Conservation (phyloP, 2,888 invertebrate species). For the Hyposoter dolosus region DNA sequence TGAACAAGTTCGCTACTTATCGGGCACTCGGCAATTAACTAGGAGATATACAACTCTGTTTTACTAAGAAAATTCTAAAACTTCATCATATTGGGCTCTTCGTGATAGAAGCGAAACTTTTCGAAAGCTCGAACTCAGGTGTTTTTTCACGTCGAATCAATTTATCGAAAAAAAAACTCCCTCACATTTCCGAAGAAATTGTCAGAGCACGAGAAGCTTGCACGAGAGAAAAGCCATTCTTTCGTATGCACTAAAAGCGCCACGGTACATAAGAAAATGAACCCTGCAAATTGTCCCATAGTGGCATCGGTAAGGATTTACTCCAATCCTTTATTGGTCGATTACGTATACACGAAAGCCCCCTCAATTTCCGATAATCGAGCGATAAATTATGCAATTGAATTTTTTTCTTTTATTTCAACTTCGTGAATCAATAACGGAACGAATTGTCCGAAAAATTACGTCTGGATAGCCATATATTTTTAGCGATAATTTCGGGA, state of each 20-base stretch:
- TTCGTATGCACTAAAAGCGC: neutral
- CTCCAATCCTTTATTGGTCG: slow-evolving; percentile 36
- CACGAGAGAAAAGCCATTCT: slow-evolving; percentile 28
- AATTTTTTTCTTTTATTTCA: neutral
- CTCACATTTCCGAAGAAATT: slow-evolving; percentile 41
- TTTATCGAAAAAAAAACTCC: slow-evolving; percentile 54
- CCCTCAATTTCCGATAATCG: slow-evolving; percentile 23
- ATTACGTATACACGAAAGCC: slow-evolving; percentile 35
- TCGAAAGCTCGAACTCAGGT: slow-evolving; percentile 45
- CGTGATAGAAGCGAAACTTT: slow-evolving; percentile 41
- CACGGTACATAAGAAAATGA: slow-evolving; percentile 1
- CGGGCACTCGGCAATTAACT: neutral
- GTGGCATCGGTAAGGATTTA: slow-evolving; percentile 16
- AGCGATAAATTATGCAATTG: slow-evolving; percentile 2
- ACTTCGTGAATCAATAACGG: neutral
- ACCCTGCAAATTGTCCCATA: slow-evolving; percentile 28
- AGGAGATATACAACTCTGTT: neutral
- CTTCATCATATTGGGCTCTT: slow-evolving; percentile 1
- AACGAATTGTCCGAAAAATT: neutral
- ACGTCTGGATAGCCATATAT: neutral
- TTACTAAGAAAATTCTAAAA: neutral
- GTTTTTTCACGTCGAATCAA: slow-evolving; percentile 51
- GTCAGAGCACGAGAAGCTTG: slow-evolving; percentile 54
- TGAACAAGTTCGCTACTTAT: neutral
- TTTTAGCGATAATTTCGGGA: neutral